A percentile compares a stretch with the other conserved stretches of the same genome.
Conservation (phyloP, 1,140 invertebrate species). For the Melanaphis sacchari region DNA sequence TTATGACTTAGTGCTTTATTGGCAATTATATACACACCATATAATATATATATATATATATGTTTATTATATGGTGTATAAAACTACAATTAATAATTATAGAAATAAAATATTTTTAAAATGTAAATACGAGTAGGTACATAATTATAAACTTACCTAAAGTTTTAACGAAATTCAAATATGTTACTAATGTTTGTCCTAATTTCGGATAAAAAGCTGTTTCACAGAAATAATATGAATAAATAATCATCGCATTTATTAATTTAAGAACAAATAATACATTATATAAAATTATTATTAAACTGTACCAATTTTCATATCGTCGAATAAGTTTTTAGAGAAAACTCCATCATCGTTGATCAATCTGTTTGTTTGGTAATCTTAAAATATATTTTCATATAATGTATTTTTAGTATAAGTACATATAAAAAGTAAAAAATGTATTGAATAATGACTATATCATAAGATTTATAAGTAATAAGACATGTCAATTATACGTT, state of each 20-base stretch:
- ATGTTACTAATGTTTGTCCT: background rate
- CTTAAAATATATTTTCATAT: background rate
- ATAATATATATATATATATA: background rate
- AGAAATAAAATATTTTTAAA: background rate
- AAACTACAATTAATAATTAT: background rate
- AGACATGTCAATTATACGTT: too few relatives aligned
- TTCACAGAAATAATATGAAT: background rate
- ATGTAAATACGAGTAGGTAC: too few relatives aligned
- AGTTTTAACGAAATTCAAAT: fast-evolving
- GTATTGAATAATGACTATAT: background rate
- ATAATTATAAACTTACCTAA: background rate
- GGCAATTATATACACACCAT: too few relatives aligned
- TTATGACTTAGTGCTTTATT: background rate
- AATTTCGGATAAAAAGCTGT: background rate
- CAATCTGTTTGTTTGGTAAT: background rate
- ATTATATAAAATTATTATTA: background rate
- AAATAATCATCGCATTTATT: background rate
- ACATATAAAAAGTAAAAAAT: background rate
- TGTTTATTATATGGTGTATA: background rate
- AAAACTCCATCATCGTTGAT: background rate
- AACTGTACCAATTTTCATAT: background rate
- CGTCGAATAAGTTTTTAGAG: background rate
- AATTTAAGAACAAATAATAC: background rate
- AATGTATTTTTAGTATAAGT: background rate
- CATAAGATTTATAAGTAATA: background rate